Conservation (phyloP, 2,888 invertebrate species). For the Dioctria linearis region DNA sequence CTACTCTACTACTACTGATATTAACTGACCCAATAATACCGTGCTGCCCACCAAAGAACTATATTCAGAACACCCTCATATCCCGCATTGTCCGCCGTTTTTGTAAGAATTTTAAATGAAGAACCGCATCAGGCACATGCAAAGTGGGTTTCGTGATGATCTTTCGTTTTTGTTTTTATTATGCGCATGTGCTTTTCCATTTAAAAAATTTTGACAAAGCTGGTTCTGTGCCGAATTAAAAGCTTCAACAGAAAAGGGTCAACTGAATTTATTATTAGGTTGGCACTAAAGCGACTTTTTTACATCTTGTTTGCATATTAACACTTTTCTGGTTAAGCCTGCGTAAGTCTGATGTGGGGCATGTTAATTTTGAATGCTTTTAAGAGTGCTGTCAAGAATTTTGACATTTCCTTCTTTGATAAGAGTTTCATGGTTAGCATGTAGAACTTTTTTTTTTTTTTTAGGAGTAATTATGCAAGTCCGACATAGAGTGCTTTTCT, state of each 20-base stretch:
- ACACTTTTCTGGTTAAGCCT: background rate
- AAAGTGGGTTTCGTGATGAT: background rate
- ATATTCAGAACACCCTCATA: background rate
- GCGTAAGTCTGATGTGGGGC: too few relatives aligned
- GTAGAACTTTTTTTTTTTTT: too few relatives aligned
- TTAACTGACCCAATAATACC: background rate
- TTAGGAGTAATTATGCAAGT: too few relatives aligned
- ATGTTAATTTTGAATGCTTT: too few relatives aligned
- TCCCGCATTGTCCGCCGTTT: background rate
- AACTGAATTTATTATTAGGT: conserved; percentile 12
- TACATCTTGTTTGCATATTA: background rate
- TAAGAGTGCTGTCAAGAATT: too few relatives aligned
- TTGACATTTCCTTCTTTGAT: too few relatives aligned
- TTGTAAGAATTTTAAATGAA: background rate
- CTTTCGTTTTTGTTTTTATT: conserved; percentile 1
- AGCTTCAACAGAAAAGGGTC: background rate
- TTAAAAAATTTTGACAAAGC: background rate
- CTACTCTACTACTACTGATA: background rate
- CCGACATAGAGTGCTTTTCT: too few relatives aligned
- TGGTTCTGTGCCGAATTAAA: conserved; percentile 8
- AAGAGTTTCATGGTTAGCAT: too few relatives aligned
- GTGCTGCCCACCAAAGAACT: background rate
- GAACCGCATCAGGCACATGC: background rate
- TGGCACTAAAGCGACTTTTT: background rate
- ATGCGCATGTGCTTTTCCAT: background rate